phyloP scores from a whole-genome alignment of 2,113 vertebrate species.

The Cephalophus harveyi region DNA sequence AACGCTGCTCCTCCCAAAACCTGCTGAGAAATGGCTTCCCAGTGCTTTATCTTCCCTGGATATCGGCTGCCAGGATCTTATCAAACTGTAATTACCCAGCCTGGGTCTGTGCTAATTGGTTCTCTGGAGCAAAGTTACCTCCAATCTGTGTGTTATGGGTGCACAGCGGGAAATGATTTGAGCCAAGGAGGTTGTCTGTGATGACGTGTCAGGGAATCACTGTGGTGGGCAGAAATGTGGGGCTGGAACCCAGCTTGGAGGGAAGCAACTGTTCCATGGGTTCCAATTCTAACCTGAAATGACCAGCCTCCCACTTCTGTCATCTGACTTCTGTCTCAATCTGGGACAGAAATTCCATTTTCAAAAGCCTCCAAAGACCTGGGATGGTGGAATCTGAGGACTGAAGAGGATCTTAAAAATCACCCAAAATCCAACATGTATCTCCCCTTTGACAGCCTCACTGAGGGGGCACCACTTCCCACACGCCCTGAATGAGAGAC shows the following conservation, averaged over 20 bases:
- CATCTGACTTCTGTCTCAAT: neutral
- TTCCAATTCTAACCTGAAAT: neutral
- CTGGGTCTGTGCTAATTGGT: constrained; percentile 80
- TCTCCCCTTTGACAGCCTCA: neutral
- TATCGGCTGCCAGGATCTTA: constrained; percentile 69
- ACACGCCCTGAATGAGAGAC: accelerated
- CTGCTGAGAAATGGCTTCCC: constrained; percentile 28
- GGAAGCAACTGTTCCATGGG: neutral
- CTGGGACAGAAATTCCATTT: neutral
- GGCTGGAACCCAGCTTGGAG: neutral
- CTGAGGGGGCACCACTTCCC: neutral
- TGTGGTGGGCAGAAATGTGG: neutral
- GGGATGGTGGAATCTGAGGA: neutral
- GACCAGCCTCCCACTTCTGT: neutral
- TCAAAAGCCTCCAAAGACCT: neutral
- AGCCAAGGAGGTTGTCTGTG: constrained; percentile 31
- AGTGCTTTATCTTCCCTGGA: constrained; percentile 58
- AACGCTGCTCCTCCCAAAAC: neutral
- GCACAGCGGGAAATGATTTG: constrained; percentile 67
- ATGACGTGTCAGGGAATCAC: neutral
- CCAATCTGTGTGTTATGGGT: constrained; percentile 48
- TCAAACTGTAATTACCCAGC: constrained; percentile 74
- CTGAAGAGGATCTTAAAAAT: neutral
- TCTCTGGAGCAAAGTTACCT: constrained; percentile 79
- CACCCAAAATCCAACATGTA: accelerated